Percentiles rank a stretch among this genome's conserved stretches.
Conservation (phyloP, 2,888 invertebrate species). For the Cephus runcator region DNA sequence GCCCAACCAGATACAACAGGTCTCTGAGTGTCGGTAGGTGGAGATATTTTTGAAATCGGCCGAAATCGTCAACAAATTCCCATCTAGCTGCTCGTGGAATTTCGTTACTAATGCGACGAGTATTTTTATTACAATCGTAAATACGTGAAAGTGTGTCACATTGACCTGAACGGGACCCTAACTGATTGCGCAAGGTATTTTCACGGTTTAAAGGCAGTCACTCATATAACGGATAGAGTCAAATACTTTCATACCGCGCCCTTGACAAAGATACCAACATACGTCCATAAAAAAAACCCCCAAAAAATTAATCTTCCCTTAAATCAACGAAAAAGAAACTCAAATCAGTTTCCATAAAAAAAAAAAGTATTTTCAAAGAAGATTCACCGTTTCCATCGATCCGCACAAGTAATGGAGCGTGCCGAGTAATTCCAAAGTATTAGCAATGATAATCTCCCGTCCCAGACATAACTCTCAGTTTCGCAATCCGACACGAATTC, state of each 20-base stretch:
- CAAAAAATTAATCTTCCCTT: too few relatives aligned
- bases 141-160: constrained; percentile 40
- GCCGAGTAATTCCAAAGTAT: background rate
- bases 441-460: background rate
- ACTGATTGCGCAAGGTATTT: constrained; percentile 38
- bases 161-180: constrained; percentile 30
- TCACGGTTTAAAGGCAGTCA: constrained; percentile 30
- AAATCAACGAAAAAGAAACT: too few relatives aligned
- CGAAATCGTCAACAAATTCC: background rate
- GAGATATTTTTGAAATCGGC: background rate
- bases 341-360: background rate
- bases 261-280: background rate
- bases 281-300: background rate
- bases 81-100: background rate
- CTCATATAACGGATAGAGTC: background rate
- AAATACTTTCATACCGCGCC: background rate
- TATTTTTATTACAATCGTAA: background rate
- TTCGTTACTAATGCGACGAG: background rate
- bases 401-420: background rate
- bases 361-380: background rate
- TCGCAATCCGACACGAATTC: background rate
- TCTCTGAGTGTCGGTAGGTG: background rate
- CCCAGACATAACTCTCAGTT: background rate
- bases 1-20: background rate
- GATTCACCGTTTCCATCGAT: background rate